Conservation (phyloP, 2,797 vertebrate species). For the Knipowitschia caucasica region DNA sequence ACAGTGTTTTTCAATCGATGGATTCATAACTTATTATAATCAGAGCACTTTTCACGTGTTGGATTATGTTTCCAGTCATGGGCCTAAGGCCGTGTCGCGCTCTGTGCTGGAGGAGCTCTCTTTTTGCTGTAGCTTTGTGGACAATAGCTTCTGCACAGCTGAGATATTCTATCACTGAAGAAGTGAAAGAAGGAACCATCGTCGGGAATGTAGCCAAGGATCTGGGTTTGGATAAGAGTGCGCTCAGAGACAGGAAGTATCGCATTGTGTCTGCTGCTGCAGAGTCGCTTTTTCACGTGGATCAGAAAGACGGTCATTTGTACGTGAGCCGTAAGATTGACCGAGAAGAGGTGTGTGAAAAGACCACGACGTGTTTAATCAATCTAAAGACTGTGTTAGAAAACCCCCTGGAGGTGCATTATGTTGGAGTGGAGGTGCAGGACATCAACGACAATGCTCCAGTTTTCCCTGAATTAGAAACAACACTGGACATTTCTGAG, state of each 20-base stretch:
- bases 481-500: conserved; percentile 49
- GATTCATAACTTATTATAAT: too few relatives aligned
- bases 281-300: conserved; percentile 68
- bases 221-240: conserved; percentile 67
- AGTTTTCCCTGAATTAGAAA: conserved; percentile 48
- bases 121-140: neutral
- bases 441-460: conserved; percentile 70
- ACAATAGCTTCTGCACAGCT: conserved; percentile 61
- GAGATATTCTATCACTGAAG: conserved; percentile 76
- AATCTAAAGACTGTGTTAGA: conserved; percentile 75
- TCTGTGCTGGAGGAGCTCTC: neutral
- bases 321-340: conserved; percentile 63
- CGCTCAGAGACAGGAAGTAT: conserved; percentile 56
- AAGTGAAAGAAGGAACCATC: conserved; percentile 64
- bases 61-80: too few relatives aligned
- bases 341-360: conserved; percentile 46
- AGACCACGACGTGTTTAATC: conserved; percentile 52
- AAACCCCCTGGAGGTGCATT: conserved; percentile 75
- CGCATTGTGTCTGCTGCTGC: conserved; percentile 69
- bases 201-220: conserved; percentile 79
- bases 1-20: too few relatives aligned
- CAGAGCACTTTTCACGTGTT: too few relatives aligned
- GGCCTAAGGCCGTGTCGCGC: neutral
- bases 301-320: conserved; percentile 68
- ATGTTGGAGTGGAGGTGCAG: conserved; percentile 68